These are phyloP conservation scores for Alauda arvensis DNA, from an alignment of 2,797 vertebrate genomes.

Conservation along the genomic window DNA sequence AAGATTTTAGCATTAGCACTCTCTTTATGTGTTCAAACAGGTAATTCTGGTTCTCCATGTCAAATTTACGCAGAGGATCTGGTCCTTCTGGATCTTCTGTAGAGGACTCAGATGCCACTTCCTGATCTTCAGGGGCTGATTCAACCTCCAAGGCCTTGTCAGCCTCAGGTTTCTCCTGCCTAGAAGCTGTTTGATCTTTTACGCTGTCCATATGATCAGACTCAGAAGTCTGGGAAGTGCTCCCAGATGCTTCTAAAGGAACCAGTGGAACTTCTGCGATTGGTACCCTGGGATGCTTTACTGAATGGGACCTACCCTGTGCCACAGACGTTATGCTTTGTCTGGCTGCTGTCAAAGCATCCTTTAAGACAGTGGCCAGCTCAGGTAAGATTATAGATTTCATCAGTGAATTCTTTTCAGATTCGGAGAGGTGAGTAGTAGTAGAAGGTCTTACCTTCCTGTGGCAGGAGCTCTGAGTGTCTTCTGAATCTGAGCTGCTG, in stretches of 20 bases:
- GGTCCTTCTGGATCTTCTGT: slow-evolving; percentile 16
- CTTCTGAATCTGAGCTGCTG: slow-evolving; percentile 58
- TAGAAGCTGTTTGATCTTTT: neutral
- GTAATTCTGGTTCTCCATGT: slow-evolving; percentile 29
- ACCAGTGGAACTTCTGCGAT: slow-evolving; percentile 23
- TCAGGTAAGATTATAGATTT: slow-evolving; percentile 54
- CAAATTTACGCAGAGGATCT: slow-evolving; percentile 25
- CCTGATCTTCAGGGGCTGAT: neutral
- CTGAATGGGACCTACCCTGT: neutral
- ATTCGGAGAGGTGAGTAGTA: slow-evolving; percentile 34
- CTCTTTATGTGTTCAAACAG: slow-evolving; percentile 50
- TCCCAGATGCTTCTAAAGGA: slow-evolving; percentile 13
- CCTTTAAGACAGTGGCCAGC: slow-evolving; percentile 46
- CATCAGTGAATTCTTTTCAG: slow-evolving; percentile 38
- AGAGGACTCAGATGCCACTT: neutral
- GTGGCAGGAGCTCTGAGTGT: slow-evolving; percentile 12
- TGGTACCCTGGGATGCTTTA: slow-evolving; percentile 16
- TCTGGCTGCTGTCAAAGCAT: slow-evolving; percentile 34
- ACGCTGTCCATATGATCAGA: neutral
- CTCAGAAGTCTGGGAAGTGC: slow-evolving; percentile 1
- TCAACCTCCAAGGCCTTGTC: neutral
- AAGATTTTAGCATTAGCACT: slow-evolving; percentile 27
- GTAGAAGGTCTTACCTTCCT: slow-evolving; percentile 54
- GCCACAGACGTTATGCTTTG: slow-evolving; percentile 11
- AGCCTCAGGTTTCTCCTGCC: neutral